Evolutionary conservation across 2,888 invertebrate genomes (phyloP), one percentile per base, ranked within the genome.

Genomic region (Acrobasis consociella): DNA sequence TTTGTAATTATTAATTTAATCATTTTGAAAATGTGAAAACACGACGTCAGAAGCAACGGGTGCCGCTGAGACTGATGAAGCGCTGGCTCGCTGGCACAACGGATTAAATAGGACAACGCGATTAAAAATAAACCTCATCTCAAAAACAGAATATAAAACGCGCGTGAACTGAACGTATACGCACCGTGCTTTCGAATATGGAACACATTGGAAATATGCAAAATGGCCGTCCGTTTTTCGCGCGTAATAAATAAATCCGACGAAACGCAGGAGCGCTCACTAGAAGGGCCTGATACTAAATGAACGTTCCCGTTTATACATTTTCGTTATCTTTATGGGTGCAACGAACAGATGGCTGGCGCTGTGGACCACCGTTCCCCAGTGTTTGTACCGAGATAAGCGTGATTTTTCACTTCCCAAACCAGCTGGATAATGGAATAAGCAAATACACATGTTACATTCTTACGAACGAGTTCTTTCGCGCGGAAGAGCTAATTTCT

Each of bases 71-170:
- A 92, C 91, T 91, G 91, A 89, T 89, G 84, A 86, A 80, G 82
- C 86, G 83, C 82, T 77, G 76, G 83, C 85, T 78, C 75, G 81
- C 86, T 81, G 80, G 84, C 82, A 84, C 82, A 90, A 89, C 91
- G 88, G 88, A 91, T 91, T 91, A 92, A 91, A 91, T 92, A 91
- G 91, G 91, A 90, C 91, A 91, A 84, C 89, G 80, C 82, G 92
- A 91, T 91, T 83, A 86, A 89, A 92, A 92, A 92, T 92, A 92
- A 91, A 91, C 91, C 86, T 82, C 87, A 89, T 86, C 85, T 86
- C 83, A 85, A 89, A 84, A 83, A 89, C 85, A 86, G 85, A 87
- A 86, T 88, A 87, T 87, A 82, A 87, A 89, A 85, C 85, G 78
- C 77, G 82, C 81, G 83, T 73, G 75, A 73, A 78, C 76, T 72